Evolutionary conservation across 2,888 invertebrate genomes (phyloP), one percentile per base, ranked within the genome.

Genomic region (Phaonia tiefii): DNA sequence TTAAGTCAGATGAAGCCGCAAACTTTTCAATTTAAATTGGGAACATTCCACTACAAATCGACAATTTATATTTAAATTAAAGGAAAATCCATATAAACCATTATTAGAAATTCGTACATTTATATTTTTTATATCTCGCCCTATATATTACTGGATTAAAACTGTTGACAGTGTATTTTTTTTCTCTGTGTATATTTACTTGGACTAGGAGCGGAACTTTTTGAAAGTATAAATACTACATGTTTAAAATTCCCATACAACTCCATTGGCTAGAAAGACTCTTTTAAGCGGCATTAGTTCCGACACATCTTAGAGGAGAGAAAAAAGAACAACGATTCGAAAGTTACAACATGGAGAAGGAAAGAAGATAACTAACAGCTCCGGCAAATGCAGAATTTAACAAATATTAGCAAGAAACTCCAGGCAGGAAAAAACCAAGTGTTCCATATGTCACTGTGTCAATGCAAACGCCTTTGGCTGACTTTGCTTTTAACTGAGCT

Each of bases 361-460:
- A 46, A 56, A 20, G 15, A 51, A 54, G 51, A 67, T 65, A 74
- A 73, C 46, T 22, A 25, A 31, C 37, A 25, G 22, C 60, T 8
- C n/a, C 20, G n/a, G 63, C 42, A 63, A 22, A 63, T 58, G 31
- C 26, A n/a, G 31, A 42, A 26, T 63, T 39, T 4, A 15, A 22
- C 63, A 63, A 63, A 63, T 63, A 63, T 42, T 42, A 42, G 63
- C 63, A 22, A 42, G 20, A 17, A 60, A 15, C 7, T 1, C 4
- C 3, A n/a, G 15, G 49, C 5, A 17, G 10, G 56, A 44, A 22
- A 75, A 76, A 78, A 69, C 67, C 25, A 22, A 1, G 39, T 81
- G 75, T 75, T 75, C 75, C 81, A 81, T 81, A 72, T 81, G 81
- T 72, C 81, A 81, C 67, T 69, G 75, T 81, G 81, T 81, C 81